Conservation (phyloP, 1,140 invertebrate species). For the Augochlora pura region DNA sequence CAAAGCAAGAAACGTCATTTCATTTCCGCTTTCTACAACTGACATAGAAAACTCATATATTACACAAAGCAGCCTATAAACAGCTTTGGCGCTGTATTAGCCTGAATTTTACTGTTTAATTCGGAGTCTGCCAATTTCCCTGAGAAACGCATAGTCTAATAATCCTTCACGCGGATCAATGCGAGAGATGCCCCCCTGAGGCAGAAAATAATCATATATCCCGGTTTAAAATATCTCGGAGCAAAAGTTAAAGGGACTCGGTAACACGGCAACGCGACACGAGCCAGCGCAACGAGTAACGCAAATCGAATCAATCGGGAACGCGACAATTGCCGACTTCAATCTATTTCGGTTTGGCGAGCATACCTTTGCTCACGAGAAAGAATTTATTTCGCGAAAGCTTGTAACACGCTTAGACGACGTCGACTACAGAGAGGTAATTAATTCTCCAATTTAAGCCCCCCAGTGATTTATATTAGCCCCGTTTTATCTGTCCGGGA, state of each 20-base stretch:
- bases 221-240: not conserved
- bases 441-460: slow-evolving; percentile 51
- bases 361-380: not conserved
- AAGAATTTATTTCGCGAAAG: slow-evolving; percentile 26
- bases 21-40: no score
- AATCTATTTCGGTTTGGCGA: not conserved
- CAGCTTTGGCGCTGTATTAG: no score
- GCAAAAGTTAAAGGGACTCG: not conserved
- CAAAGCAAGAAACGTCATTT: no score
- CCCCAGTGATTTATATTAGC: slow-evolving; percentile 45
- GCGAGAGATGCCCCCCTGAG: no score
- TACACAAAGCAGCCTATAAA: no score
- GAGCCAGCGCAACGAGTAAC: not conserved
- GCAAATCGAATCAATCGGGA: slow-evolving; percentile 2
- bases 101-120: no score
- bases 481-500: slow-evolving; percentile 28
- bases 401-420: slow-evolving; percentile 34
- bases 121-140: no score
- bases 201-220: no score
- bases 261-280: not conserved
- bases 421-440: slow-evolving; percentile 33
- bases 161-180: no score
- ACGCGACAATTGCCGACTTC: not conserved
- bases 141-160: no score
- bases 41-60: no score